Evolutionary conservation across 1,140 invertebrate genomes (phyloP).

Genomic region (Elymnias hypermnestra): DNA sequence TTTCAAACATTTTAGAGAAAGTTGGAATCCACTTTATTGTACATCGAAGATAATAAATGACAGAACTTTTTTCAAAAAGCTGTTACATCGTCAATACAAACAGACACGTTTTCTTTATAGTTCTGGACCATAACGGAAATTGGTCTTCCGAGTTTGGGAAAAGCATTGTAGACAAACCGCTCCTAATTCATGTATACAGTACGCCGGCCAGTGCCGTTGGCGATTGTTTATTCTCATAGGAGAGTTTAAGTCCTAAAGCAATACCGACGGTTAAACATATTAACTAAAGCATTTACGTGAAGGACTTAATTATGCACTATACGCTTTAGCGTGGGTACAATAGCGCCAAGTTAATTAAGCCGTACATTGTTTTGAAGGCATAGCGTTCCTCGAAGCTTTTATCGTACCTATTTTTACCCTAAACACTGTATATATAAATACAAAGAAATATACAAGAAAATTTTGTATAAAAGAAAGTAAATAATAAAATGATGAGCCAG

Average conservation of each 20-base stretch:
- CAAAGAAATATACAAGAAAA: neutral
- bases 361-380: conserved; percentile 58
- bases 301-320: conserved; percentile 68
- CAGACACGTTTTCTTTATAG: too few relatives aligned
- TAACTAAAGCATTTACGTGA: conserved; percentile 67
- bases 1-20: too few relatives aligned
- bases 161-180: conserved; percentile 26
- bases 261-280: conserved; percentile 67
- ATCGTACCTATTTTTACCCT: conserved; percentile 46
- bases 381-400: conserved; percentile 46
- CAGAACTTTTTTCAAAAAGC: too few relatives aligned
- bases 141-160: neutral
- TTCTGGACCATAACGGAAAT: too few relatives aligned
- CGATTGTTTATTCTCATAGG: conserved; percentile 70
- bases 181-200: conserved; percentile 68
- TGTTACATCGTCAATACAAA: too few relatives aligned
- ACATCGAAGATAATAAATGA: too few relatives aligned
- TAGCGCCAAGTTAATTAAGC: conserved; percentile 65
- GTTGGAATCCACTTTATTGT: too few relatives aligned
- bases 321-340: conserved; percentile 50
- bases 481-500: too few relatives aligned
- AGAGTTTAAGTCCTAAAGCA: conserved; percentile 72
- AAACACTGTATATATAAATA: neutral
- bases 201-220: conserved; percentile 44
- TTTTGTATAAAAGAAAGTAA: too few relatives aligned